Evolutionary conservation across 2,888 invertebrate genomes (phyloP).

Genomic region (Agonopterix heracliana): DNA sequence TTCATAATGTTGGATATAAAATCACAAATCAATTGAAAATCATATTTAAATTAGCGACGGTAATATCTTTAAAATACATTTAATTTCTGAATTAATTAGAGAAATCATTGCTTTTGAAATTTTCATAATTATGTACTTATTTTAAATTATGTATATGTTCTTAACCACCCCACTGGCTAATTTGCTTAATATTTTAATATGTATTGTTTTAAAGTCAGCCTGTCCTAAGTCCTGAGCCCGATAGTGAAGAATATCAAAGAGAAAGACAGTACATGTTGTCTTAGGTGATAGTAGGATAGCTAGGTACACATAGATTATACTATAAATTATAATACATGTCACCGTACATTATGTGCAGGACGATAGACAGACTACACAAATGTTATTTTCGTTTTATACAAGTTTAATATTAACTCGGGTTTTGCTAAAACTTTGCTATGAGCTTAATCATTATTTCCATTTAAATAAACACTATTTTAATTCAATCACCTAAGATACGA

Average conservation of each 20-base stretch:
- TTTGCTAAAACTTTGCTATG: conserved; percentile 42
- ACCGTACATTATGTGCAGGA: neutral
- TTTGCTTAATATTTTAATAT: conserved; percentile 1
- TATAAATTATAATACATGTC: too few species aligned
- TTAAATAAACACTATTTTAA: conserved; percentile 35
- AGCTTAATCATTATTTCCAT: conserved; percentile 47
- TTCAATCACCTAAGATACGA: conserved; percentile 46
- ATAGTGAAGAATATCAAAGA: too few species aligned
- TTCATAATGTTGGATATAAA: conserved; percentile 51
- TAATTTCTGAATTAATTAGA: conserved; percentile 7
- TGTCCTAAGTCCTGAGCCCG: too few species aligned
- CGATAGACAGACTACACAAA: neutral
- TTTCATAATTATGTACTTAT: too few species aligned
- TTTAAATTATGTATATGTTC: too few species aligned
- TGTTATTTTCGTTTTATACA: neutral
- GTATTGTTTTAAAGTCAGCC: too few species aligned
- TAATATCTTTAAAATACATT: conserved; percentile 26
- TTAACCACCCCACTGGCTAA: conserved; percentile 3
- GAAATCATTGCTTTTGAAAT: too few species aligned
- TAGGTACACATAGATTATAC: too few species aligned
- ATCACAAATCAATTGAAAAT: conserved; percentile 36
- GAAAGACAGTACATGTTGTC: too few species aligned
- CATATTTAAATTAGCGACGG: conserved; percentile 29
- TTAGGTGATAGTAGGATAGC: too few species aligned
- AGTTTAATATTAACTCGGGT: conserved; percentile 12